Conservation (phyloP, 2,113 vertebrate species). For the Myotis yumanensis region DNA sequence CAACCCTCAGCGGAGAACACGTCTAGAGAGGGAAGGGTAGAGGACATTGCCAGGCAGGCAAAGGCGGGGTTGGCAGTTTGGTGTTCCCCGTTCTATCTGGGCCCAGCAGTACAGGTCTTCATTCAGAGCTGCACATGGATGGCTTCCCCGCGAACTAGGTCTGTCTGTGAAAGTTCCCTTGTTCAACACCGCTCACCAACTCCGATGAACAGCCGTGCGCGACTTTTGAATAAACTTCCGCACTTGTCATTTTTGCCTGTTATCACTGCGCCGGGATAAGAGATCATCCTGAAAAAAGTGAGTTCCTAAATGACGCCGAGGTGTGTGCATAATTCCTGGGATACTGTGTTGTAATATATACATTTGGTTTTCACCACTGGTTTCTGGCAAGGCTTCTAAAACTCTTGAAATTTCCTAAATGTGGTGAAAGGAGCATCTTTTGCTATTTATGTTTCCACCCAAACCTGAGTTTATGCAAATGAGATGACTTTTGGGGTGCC, state of each 20-base stretch:
- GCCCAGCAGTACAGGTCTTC: background rate
- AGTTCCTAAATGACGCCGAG: background rate
- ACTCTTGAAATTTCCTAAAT: background rate
- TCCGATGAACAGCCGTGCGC: background rate
- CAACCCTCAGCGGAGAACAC: background rate
- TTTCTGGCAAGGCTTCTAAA: background rate
- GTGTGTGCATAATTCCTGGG: background rate
- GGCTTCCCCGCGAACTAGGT: background rate
- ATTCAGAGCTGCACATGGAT: background rate
- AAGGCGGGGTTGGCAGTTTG: background rate
- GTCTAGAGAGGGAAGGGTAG: background rate
- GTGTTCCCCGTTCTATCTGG: background rate
- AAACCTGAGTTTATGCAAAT: background rate
- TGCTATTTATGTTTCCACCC: background rate
- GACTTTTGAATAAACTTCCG: background rate
- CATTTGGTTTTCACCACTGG: background rate
- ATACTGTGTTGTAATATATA: background rate
- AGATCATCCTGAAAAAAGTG: background rate
- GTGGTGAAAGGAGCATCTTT: background rate
- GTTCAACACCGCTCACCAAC: background rate
- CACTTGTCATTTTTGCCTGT: background rate
- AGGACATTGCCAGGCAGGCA: background rate
- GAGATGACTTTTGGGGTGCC: background rate
- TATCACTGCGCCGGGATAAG: background rate
- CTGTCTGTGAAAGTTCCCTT: background rate